Base-by-base conservation (phyloP, 2,113 vertebrate genomes). In the Corapipo altera region DNA sequence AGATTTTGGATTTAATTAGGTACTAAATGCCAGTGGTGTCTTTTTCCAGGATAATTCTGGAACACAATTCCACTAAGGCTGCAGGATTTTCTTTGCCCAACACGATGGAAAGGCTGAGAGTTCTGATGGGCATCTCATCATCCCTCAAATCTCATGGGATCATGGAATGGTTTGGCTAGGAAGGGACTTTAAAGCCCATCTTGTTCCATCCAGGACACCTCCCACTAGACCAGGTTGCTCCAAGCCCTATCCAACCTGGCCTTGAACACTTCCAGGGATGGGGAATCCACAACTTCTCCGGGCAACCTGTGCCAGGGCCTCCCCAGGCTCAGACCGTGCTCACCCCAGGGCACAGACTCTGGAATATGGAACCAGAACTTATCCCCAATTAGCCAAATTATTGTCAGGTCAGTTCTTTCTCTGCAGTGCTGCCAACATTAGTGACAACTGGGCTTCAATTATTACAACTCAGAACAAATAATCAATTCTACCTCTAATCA, bases 331-430 rank as follows among this genome's bases (percentile, higher is more conserved):
- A 46, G 46, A 20, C 46, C 21, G 46, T 46, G 46, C 46, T 46
- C 46, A 21, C 46, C 46, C 46, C 22, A 17, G 51, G 59, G 15
- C 33, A 20, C 30, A n/a, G 28, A 43, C 69, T 21, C 5, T 2
- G 18, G 30, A 41, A 62, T 4, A 33, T 0, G 5, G 8, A 49
- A 27, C 27, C 39, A 28, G 18, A 41, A 8, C 0, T 5, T 2
- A 27, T 17, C 54, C 49, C 46, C 15, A 15, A 37, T 24, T 9
- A 55, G 24, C 41, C 35, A 13, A 23, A 35, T 66, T 21, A 70
- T 1, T 27, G 17, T n/a, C 19, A 58, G 49, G 35, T 11, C 15
- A 55, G 17, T 26, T 48, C 39, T 19, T 46, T 30, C 62, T 33
- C 64, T 9, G 49, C 15, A 61, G 24, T 3, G 51, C 23, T 41